A percentile compares a stretch with the other conserved stretches of the same genome.
Conservation (phyloP, 2,797 vertebrate species). For the Numenius phaeopus region DNA sequence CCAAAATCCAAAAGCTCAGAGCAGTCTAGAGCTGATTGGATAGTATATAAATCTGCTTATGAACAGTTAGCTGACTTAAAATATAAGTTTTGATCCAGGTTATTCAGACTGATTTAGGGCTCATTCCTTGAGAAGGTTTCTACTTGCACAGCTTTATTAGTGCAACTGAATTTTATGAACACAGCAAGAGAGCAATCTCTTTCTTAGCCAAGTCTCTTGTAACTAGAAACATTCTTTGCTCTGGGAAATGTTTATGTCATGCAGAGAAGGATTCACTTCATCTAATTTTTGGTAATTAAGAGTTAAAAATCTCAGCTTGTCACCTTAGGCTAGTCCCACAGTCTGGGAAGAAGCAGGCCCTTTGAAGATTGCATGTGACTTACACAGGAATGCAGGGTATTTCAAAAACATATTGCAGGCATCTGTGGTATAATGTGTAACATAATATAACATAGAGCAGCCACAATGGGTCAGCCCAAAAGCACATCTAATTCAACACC, state of each 20-base stretch:
- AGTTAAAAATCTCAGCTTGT: slow-evolving; percentile 5
- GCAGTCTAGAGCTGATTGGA: not conserved
- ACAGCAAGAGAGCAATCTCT: not conserved
- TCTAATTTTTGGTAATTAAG: not conserved
- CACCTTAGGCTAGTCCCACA: not conserved
- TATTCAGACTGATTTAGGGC: not conserved
- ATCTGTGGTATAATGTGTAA: not conserved
- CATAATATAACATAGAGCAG: not conserved
- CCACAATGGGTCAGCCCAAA: not conserved
- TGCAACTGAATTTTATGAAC: not conserved
- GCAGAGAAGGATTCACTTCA: not conserved
- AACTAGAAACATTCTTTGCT: not conserved
- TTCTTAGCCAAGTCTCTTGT: not conserved
- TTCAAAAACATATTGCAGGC: not conserved
- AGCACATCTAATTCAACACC: not conserved
- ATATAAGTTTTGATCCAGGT: not conserved
- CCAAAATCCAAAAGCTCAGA: not conserved
- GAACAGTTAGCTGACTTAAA: not conserved
- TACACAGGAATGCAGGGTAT: not conserved
- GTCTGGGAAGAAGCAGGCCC: not conserved
- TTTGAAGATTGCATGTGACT: not conserved
- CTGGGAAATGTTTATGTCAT: not conserved
- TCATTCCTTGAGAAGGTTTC: not conserved
- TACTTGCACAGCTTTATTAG: not conserved
- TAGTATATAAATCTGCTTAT: not conserved